Evolutionary conservation across 2,797 vertebrate genomes (phyloP), one percentile per base, ranked within the genome.

Genomic region (Ctenopoma multispine): DNA sequence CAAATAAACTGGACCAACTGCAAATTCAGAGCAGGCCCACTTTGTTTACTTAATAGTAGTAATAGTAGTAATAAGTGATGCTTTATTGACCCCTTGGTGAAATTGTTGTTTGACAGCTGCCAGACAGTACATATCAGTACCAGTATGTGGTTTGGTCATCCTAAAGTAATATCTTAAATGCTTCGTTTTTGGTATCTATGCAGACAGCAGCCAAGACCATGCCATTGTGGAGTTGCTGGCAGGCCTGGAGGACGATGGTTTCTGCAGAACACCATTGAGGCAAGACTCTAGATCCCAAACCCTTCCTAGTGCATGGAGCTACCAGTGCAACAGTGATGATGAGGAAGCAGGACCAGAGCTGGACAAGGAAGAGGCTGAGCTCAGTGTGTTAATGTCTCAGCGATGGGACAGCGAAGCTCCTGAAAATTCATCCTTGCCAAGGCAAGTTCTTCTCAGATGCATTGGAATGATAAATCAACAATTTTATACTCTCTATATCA

Each of bases 341-440:
- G 98, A 99, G 92, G 98, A 99, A 92, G 96, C 94, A 23, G 95
- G 90, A 34, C 97, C 96, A 44, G 95, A 96, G 74, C 87, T 95
- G 31, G 96, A 98, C 82, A 95, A 93, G 83, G 95, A 97, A 57
- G 98, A 99, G 85, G 94, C 95, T n/a, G 96, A 99, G 79, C 95
- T 99, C 64, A 99, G 97, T 81, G 69, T 96, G 79, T 63, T 97
- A 27, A 99, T 99, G 98, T 99, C 98, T 58, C 97, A 99, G 70
- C 94, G 94, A 72, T 99, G 98, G 98, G 98, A 99, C 88, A 93
- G 62, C 58, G 92, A 93, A 72, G 70, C 89, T 68, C 89, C 93
- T 63, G 94, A 95, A 46, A 88, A 76, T 34, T 87, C 91, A 14
- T 71, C 87, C 46, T 90, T 92, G 85, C 92, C 82, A 63, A 95